These are phyloP conservation scores for Falcunculus frontatus DNA, from an alignment of 2,113 vertebrate species.

Conservation along the genomic window DNA sequence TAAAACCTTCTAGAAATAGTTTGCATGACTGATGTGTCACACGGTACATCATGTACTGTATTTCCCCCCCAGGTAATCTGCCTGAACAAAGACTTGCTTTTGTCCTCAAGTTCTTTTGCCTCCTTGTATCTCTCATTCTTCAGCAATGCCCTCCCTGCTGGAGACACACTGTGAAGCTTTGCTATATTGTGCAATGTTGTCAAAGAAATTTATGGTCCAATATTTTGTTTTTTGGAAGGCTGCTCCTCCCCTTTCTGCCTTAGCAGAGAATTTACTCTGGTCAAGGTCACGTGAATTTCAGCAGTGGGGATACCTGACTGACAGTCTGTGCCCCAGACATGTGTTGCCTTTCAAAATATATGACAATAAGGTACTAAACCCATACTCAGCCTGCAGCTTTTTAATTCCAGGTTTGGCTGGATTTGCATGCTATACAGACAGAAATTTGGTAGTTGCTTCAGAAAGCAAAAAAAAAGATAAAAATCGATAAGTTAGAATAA, in stretches of 20 bases:
- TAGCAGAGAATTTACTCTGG: constrained; percentile 2
- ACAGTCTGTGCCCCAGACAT: not conserved
- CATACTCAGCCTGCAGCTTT: not conserved
- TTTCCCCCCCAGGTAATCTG: constrained; percentile 28
- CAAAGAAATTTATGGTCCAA: constrained; percentile 43
- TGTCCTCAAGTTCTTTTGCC: constrained; percentile 7
- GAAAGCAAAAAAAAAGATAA: not conserved
- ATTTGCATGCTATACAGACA: not conserved
- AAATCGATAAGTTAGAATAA: not conserved
- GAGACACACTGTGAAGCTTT: not conserved
- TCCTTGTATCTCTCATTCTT: not conserved
- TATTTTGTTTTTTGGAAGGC: not conserved
- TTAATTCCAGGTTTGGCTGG: not conserved
- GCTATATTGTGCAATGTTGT: constrained; percentile 14
- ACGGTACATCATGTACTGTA: not conserved
- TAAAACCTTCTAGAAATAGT: constrained; percentile 6
- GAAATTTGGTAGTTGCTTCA: not conserved
- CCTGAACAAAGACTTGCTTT: constrained; percentile 34
- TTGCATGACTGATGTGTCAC: constrained; percentile 33
- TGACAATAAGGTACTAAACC: not conserved
- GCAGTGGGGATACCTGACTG: not conserved
- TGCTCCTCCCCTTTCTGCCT: constrained; percentile 26
- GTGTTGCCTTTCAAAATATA: not conserved
- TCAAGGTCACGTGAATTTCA: constrained; percentile 24
- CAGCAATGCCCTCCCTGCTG: not conserved